These are phyloP conservation scores for Myocastor coypus DNA, from an alignment of 2,113 vertebrate genomes.

Conservation along the genomic window DNA sequence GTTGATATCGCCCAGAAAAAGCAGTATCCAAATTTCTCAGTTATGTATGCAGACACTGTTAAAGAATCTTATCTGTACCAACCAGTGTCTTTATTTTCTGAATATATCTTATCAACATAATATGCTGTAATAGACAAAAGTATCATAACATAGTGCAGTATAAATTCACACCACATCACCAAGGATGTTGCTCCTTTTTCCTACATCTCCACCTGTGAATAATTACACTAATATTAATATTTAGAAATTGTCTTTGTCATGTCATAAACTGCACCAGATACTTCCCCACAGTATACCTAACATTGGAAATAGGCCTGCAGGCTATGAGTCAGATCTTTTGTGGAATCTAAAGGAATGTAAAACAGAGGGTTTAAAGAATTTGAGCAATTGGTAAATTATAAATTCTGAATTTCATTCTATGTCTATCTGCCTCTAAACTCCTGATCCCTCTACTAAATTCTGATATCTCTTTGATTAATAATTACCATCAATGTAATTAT, in stretches of 20 bases:
- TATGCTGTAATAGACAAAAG: background rate
- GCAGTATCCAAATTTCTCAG: background rate
- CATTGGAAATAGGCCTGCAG: background rate
- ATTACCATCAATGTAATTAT: background rate
- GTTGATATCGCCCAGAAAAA: background rate
- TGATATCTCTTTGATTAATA: conserved; percentile 36
- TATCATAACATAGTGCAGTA: fast-evolving
- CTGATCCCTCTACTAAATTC: background rate
- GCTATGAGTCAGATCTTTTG: background rate
- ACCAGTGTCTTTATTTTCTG: background rate
- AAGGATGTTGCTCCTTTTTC: background rate
- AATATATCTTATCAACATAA: background rate
- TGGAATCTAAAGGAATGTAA: conserved; percentile 4
- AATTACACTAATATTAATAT: conserved; percentile 20
- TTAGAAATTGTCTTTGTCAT: background rate
- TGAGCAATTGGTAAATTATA: background rate
- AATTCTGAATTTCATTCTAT: background rate
- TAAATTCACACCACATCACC: background rate
- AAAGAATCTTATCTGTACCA: background rate
- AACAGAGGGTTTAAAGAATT: background rate
- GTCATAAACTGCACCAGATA: background rate
- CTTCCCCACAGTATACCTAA: background rate
- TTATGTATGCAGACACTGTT: background rate
- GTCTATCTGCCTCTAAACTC: background rate
- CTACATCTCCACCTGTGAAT: background rate